These are phyloP conservation scores for Gandaritis pyraliata DNA, from an alignment of 2,888 invertebrate species.

Conservation along the genomic window DNA sequence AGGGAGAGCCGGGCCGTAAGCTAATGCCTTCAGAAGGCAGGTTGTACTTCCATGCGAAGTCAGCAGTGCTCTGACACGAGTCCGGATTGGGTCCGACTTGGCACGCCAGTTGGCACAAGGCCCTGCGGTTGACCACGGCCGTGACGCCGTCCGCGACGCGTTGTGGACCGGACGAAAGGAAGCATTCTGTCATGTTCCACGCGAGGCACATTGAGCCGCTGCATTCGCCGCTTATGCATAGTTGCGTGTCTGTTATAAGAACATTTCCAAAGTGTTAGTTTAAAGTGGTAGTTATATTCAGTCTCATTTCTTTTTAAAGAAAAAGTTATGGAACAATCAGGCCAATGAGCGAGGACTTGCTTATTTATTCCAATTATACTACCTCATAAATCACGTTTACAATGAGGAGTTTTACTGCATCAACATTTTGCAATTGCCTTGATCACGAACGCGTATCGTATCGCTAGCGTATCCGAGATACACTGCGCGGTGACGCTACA, in stretches of 20 bases:
- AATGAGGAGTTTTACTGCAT: no score
- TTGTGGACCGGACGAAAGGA: slow-evolving; percentile 91
- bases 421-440: no score
- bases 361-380: no score
- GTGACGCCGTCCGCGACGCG: slow-evolving; percentile 77
- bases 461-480: no score
- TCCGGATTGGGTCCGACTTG: slow-evolving; percentile 90
- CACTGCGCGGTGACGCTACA: no score
- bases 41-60: slow-evolving; percentile 88
- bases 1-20: slow-evolving; percentile 97
- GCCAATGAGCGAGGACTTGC: no score
- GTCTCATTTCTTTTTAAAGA: no score
- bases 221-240: slow-evolving; percentile 96
- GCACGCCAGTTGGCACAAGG: slow-evolving; percentile 98
- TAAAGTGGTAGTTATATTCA: no score
- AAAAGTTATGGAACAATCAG: no score
- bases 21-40: slow-evolving; percentile 93
- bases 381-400: no score
- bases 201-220: slow-evolving; percentile 97
- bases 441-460: no score
- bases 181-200: slow-evolving; percentile 98
- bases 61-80: slow-evolving; percentile 94
- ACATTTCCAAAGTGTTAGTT: neutral
- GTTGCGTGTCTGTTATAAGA: slow-evolving; percentile 84
- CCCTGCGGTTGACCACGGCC: slow-evolving; percentile 90